These are phyloP conservation scores for Drosophila nigricruria DNA, from an alignment of 2,888 invertebrate species.

Conservation along the genomic window DNA sequence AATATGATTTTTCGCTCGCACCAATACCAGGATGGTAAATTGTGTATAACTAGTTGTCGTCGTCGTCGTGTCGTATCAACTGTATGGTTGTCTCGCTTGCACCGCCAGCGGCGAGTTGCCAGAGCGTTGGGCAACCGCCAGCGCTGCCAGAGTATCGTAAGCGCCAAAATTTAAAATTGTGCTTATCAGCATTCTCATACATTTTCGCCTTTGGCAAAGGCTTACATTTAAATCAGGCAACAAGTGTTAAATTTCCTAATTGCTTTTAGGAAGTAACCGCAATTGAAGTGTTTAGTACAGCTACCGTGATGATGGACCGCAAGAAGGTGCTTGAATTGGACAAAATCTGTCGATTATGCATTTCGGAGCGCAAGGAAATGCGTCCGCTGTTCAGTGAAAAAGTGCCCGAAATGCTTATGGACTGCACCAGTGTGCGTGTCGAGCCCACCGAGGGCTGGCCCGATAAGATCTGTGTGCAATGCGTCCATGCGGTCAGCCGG, in stretches of 20 bases:
- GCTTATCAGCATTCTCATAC: slow-evolving; percentile 50
- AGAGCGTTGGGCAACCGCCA: slow-evolving; percentile 27
- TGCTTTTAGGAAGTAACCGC: slow-evolving; percentile 16
- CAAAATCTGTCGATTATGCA: slow-evolving; percentile 88
- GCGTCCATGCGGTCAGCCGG: slow-evolving; percentile 89
- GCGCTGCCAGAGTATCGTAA: slow-evolving; percentile 39
- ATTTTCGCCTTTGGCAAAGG: slow-evolving; percentile 16
- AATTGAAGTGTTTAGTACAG: slow-evolving; percentile 1
- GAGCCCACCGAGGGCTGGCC: slow-evolving; percentile 88
- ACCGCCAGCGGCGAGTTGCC: slow-evolving; percentile 37
- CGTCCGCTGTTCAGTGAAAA: slow-evolving; percentile 88
- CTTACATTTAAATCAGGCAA: slow-evolving; percentile 7
- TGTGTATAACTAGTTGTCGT: slow-evolving; percentile 75
- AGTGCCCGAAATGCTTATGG: slow-evolving; percentile 89
- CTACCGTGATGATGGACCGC: slow-evolving; percentile 78
- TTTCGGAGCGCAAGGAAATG: slow-evolving; percentile 89
- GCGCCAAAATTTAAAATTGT: slow-evolving; percentile 36
- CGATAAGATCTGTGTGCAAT: slow-evolving; percentile 88
- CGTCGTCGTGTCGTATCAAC: slow-evolving; percentile 47
- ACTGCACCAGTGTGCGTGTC: slow-evolving; percentile 88
- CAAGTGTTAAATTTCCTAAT: slow-evolving; percentile 22
- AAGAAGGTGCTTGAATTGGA: slow-evolving; percentile 86
- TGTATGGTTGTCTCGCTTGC: slow-evolving; percentile 52
- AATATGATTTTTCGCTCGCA: slow-evolving; percentile 77
- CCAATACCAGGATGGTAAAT: slow-evolving; percentile 70